phyloP scores from a whole-genome alignment of 2,888 invertebrate genomes.

The Seira ritae region DNA sequence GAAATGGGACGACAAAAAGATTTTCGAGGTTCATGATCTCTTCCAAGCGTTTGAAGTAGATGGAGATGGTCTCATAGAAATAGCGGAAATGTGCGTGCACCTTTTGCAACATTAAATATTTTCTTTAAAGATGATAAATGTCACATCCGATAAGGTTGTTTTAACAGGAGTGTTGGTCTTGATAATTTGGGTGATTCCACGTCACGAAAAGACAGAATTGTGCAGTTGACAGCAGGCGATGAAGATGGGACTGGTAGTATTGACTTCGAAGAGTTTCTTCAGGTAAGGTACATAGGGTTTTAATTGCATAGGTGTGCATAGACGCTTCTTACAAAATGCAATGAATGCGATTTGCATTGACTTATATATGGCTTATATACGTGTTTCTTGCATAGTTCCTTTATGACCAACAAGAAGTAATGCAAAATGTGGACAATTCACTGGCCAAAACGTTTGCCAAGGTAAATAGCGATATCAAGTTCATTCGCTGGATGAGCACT shows the following conservation, averaged over 20 bases:
- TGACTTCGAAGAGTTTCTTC: constrained; percentile 72
- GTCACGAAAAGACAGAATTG: constrained; percentile 65
- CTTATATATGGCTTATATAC: constrained; percentile 17
- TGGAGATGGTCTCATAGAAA: constrained; percentile 72
- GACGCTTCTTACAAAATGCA: too few relatives aligned
- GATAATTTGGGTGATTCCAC: constrained; percentile 72
- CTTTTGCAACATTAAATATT: not conserved
- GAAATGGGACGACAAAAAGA: constrained; percentile 68
- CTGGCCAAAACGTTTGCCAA: constrained; percentile 67
- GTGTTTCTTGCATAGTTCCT: constrained; percentile 6
- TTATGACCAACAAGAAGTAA: constrained; percentile 62
- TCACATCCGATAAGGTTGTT: not conserved
- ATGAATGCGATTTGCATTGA: too few relatives aligned
- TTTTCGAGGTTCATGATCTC: constrained; percentile 71
- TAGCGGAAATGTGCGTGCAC: constrained; percentile 68
- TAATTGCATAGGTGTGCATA: too few relatives aligned
- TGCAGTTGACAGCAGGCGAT: constrained; percentile 65
- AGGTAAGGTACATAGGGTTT: too few relatives aligned
- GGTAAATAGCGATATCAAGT: constrained; percentile 69
- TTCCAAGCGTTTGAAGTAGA: constrained; percentile 73
- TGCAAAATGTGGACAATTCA: constrained; percentile 39
- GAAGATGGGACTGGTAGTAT: constrained; percentile 72
- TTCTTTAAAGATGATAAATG: not conserved
- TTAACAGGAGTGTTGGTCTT: constrained; percentile 67
- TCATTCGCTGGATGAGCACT: constrained; percentile 71